Evolutionary conservation across 2,113 vertebrate species (phyloP), one percentile per base, ranked within the genome.

Genomic region (Xenopus borealis): DNA sequence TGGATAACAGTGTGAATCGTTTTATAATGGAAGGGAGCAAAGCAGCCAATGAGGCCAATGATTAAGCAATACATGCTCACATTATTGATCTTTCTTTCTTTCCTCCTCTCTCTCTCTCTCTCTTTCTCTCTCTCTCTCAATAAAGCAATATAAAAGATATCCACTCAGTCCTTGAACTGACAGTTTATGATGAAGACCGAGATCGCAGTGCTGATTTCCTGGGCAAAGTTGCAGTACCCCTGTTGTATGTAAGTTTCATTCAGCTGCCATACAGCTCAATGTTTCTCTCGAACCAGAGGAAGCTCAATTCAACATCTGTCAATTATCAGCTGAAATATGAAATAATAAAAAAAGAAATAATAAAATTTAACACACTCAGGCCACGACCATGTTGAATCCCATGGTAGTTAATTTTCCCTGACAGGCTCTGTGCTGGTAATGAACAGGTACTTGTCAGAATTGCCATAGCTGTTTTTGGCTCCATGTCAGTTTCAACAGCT

Each of bases 381-480:
- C 87, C 89, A 88, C 88, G 83, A 87, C 90, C 86, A 86, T 92
- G 88, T 94, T 94, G 95, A 98, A 95, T 96, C 97, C 97, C 95
- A 93, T 92, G 96, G 95, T 96, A 94, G 93, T 96, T 98, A 94
- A 98, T 99, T 96, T 96, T 93, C 93, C 91, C 90, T 98, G 96
- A 97, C 97, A 96, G 95, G 91, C 89, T 92, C 87, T 91, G 93
- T 92, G 86, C 88, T 93, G 94, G 95, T 98, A 99, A 99, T 99
- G 97, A 99, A 99, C 97, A 99, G 97, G 97, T 99, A 98, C 96
- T 99, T 99, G 97, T 99, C 97, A 99, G 93, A 96, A 94, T 97
- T 96, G 96, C 96, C 96, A 98, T 94, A 96, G 95, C 98, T 99
- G 96, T 99, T 99, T 99, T 96, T 94, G 96, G 95, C 93, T 95